A percentile compares a stretch with the other conserved stretches of the same genome.
phyloP scores from a whole-genome alignment of 37 sponge, comb jelly and placozoan species.

The Corticium candelabrum region DNA sequence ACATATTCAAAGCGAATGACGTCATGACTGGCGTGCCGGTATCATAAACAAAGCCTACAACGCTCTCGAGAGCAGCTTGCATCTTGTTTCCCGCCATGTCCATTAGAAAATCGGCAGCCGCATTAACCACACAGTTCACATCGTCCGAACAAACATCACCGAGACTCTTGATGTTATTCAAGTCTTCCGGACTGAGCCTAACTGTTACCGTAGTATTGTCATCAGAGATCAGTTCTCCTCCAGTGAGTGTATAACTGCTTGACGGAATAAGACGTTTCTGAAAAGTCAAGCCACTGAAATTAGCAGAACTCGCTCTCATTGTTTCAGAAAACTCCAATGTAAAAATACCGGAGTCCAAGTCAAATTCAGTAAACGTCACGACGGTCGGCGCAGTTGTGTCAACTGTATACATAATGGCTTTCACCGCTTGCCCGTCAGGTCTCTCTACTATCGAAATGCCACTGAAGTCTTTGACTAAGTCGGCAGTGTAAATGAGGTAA shows the following conservation, averaged over 20 bases:
- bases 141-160: constrained; percentile 2
- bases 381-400: constrained; percentile 59
- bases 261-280: constrained; percentile 16
- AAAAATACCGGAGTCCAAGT: constrained; percentile 9
- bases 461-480: constrained; percentile 49
- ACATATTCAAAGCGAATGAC: background rate
- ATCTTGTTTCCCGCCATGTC: constrained; percentile 19
- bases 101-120: background rate
- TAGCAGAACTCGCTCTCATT: background rate
- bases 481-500: constrained; percentile 36
- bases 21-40: background rate
- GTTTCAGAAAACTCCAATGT: constrained; percentile 14
- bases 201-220: constrained; percentile 36
- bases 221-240: constrained; percentile 28
- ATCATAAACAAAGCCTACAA: background rate
- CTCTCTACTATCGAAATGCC: constrained; percentile 34
- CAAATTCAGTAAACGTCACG: constrained; percentile 22
- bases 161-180: constrained; percentile 7
- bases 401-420: constrained; percentile 31
- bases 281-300: constrained; percentile 11
- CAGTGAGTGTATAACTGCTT: constrained; percentile 46
- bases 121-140: constrained; percentile 10
- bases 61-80: background rate
- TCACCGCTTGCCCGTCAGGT: constrained; percentile 22
- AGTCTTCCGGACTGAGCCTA: constrained; percentile 38